Percentiles rank a stretch among this genome's conserved stretches.
Conservation (phyloP, 2,113 vertebrate species). For the Crotalus tigris region DNA sequence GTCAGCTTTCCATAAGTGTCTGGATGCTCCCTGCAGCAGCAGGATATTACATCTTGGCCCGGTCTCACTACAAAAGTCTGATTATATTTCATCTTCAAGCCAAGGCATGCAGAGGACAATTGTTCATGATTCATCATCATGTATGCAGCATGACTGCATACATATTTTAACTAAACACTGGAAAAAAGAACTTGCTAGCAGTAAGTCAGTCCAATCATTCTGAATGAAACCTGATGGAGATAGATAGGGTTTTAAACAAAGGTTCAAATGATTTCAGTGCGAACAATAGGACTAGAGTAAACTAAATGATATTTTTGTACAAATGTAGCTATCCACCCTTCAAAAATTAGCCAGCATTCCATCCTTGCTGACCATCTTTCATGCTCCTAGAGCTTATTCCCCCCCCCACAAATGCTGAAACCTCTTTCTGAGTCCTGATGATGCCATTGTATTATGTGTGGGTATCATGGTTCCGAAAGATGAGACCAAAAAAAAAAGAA, state of each 20-base stretch:
- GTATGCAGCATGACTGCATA: not conserved
- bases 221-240: not conserved
- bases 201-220: not conserved
- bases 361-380: not conserved
- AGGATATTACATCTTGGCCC: not conserved
- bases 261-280: not conserved
- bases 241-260: not conserved
- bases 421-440: not conserved
- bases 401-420: not conserved
- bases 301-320: not conserved
- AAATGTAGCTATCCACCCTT: not conserved
- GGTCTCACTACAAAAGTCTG: not conserved
- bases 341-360: not conserved
- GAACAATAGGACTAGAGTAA: not conserved
- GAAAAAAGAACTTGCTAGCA: not conserved
- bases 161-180: not conserved
- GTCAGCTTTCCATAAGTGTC: not conserved
- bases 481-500: too few species aligned
- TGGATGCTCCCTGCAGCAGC: not conserved
- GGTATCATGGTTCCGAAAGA: too few species aligned
- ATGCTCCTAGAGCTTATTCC: not conserved
- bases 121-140: not conserved
- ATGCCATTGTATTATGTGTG: not conserved
- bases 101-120: not conserved
- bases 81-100: not conserved